Evolutionary conservation across 2,113 vertebrate genomes (phyloP), one percentile per base, ranked within the genome.

Genomic region (Toxotes jaculatrix): DNA sequence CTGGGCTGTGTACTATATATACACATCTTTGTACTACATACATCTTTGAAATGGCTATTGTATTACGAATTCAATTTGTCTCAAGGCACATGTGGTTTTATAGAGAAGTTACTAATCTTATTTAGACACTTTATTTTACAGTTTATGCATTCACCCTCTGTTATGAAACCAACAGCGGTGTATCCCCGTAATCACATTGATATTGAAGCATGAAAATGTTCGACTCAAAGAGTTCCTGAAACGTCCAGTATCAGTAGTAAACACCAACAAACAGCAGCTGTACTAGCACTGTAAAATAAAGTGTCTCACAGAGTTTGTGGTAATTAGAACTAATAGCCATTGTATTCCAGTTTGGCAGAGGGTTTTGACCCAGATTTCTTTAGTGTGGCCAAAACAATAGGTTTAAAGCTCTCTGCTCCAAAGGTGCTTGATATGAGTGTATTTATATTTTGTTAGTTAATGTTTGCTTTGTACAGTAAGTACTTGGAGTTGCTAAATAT

Each of bases 381-480:
- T 87, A 87, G 80, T 76, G 77, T 82, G 77, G 71, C 84, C 83
- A 87, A 89, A 84, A 83, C 32, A 72, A 62, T 83, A 87, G 61
- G 80, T 91, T 71, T 72, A 59, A 87, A 84, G 68, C 83, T 87
- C 79, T 92, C 85, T 88, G 71, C 87, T 87, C 82, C 85, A 87
- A 91, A 83, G 89, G 92, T 92, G 91, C 79, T 92, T 16, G 83
- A 91, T 91, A 89, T 74, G 12, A 92, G 84, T 92, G 73, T 94
- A 82, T 88, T 87, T 81, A 91, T 90, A 93, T 88, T 89, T 87
- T 95, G 94, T 95, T 96, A 95, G 93, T 84, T 93, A 85, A 91
- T 90, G 70, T 90, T 90, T 88, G 80, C 77, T 90, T 90, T 92
- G 88, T 93, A 87, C 85, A 90, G 67, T 90, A 90, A 87, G 86